Evolutionary conservation across 2,113 vertebrate species (phyloP).

Genomic region (Procavia capensis): DNA sequence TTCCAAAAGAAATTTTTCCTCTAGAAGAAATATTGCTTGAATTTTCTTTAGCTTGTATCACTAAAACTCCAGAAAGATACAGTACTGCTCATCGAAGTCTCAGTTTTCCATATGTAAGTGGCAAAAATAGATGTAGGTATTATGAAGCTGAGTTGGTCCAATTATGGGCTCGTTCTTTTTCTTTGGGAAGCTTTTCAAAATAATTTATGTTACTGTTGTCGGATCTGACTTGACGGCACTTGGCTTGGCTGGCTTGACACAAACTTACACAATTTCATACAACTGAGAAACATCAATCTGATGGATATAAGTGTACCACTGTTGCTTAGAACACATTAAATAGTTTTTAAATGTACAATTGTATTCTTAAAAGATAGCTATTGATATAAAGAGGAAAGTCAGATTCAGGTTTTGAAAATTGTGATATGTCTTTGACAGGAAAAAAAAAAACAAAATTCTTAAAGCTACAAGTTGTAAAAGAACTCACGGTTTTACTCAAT

Average conservation of each 20-base stretch:
- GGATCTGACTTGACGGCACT: no score
- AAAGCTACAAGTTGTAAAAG: background rate
- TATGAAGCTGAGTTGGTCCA: background rate
- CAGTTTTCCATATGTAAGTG: background rate
- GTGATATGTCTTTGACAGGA: background rate
- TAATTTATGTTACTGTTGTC: background rate
- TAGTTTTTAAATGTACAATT: background rate
- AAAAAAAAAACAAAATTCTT: background rate
- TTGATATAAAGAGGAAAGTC: background rate
- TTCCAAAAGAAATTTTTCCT: background rate
- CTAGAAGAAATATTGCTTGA: background rate
- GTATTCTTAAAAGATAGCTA: background rate
- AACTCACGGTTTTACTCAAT: background rate
- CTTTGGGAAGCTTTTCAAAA: constrained; percentile 19
- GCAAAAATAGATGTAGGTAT: background rate
- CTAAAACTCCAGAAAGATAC: background rate
- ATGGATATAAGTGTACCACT: background rate
- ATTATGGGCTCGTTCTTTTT: background rate
- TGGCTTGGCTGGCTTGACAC: no score
- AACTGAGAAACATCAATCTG: background rate
- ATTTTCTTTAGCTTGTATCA: background rate
- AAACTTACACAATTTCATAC: background rate
- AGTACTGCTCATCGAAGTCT: background rate
- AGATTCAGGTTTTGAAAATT: background rate
- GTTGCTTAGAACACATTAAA: background rate